Percentiles rank a stretch among this genome's conserved stretches.
These are phyloP conservation scores for Anastatus disparis DNA, from an alignment of 1,140 invertebrate genomes.

Conservation along the genomic window DNA sequence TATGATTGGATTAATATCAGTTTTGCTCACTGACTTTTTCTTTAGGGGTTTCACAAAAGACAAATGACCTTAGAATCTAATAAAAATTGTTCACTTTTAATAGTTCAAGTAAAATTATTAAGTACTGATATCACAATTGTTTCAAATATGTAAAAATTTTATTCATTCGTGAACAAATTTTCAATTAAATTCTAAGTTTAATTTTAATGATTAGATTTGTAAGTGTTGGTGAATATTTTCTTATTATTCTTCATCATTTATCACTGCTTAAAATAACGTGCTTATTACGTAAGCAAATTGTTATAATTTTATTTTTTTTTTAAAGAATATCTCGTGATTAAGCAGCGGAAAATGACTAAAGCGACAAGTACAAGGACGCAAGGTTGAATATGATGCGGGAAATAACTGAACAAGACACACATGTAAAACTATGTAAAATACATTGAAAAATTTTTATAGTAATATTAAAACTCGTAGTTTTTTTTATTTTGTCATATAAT, in stretches of 20 bases:
- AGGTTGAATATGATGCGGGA: conserved; percentile 28
- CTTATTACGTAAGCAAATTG: conserved; percentile 1
- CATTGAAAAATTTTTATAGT: conserved; percentile 36
- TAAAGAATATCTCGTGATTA: conserved; percentile 1
- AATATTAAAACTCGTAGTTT: not conserved
- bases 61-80: conserved; percentile 13
- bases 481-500: conserved; percentile 14
- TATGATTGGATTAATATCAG: conserved; percentile 39
- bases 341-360: conserved; percentile 33
- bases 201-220: conserved; percentile 30
- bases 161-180: not conserved
- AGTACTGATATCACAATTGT: not conserved
- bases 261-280: conserved; percentile 14
- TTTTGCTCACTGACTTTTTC: conserved; percentile 31
- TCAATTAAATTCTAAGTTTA: conserved; percentile 13
- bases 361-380: conserved; percentile 36
- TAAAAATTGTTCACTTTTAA: conserved; percentile 3
- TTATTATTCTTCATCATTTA: conserved; percentile 23
- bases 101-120: not conserved
- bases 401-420: conserved; percentile 35
- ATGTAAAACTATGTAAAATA: conserved; percentile 33
- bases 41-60: conserved; percentile 34
- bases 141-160: not conserved
- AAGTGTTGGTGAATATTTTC: conserved; percentile 14
- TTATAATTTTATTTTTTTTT: conserved; percentile 47